Evolutionary conservation across 2,888 invertebrate genomes (phyloP), one percentile per base, ranked within the genome.

Genomic region (Amorpha juglandis): DNA sequence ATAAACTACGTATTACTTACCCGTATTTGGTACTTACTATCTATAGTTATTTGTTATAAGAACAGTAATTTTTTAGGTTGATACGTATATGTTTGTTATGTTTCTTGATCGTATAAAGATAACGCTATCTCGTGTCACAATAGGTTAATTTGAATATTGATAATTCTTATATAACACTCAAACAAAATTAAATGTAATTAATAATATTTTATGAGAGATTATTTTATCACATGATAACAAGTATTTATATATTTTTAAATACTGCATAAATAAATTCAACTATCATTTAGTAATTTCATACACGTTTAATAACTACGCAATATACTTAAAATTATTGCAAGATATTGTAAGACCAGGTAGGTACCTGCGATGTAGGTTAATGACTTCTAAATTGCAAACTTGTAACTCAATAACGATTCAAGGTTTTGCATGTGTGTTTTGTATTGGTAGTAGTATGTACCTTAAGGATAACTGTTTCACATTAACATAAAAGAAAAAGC

Each of bases 111-210:
- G 47, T 63, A n/a, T 14, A 12, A 7, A 58, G 58, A 58, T 58
- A 58, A 21, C 42, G 42, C 38, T 58, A 58, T 58, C 58, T 58
- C n/a, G 38, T 38, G 58, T 58, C 58, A 58, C 16, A 19, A 12
- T 11, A 38, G 42, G 58, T 58, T 58, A 58, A 58, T 58, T 58
- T 58, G 42, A 12, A 42, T 58, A 58, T 45, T 42, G 58, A 58
- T 58, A 58, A 16, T 51, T 12, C 12, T 11, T 16, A 48, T n/a
- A 63, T 12, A 35, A 51, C 51, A n/a, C 35, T 63, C 63, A 48
- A 48, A 35, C 27, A 63, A 63, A 21, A 63, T 19, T 21, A 63
- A 63, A 38, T 58, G 21, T 16, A 16, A 16, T 1, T 16, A 35
- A 55, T 38, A 16, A 19, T 35, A 35, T 35, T 27, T 27, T 27